Evolutionary conservation across 2,888 invertebrate species (phyloP).

Genomic region (Stegana nigrithorax): DNA sequence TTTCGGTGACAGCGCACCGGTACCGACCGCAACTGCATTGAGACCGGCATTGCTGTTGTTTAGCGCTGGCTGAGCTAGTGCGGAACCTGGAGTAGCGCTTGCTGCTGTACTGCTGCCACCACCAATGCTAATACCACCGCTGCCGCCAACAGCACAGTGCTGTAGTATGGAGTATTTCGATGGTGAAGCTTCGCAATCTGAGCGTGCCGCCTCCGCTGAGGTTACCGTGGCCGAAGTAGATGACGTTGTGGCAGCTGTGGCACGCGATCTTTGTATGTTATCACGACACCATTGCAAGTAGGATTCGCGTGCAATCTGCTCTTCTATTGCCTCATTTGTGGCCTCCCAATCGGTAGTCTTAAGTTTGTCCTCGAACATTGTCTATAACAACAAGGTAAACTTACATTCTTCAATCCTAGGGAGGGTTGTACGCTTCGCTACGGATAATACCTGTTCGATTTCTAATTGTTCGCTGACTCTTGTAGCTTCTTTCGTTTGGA

Average conservation of each 20-base stretch:
- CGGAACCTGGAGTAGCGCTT: slow-evolving; percentile 16
- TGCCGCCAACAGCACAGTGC: slow-evolving; percentile 31
- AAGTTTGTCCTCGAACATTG: slow-evolving; percentile 91
- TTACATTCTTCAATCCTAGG: background rate
- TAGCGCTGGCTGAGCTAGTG: slow-evolving; percentile 8
- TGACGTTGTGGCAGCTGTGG: slow-evolving; percentile 47
- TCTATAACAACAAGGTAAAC: slow-evolving; percentile 70
- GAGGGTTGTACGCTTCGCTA: background rate
- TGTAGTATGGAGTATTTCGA: slow-evolving; percentile 55
- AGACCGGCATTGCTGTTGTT: slow-evolving; percentile 21
- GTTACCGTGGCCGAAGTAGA: slow-evolving; percentile 62
- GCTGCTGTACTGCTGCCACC: slow-evolving; percentile 28
- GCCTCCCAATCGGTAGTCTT: slow-evolving; percentile 92
- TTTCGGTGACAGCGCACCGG: slow-evolving; percentile 24
- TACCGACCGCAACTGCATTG: slow-evolving; percentile 7
- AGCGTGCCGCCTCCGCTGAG: slow-evolving; percentile 59
- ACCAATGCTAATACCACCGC: slow-evolving; percentile 29
- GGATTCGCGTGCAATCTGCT: slow-evolving; percentile 87
- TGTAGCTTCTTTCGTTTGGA: slow-evolving; percentile 80
- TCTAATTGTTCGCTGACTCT: slow-evolving; percentile 82
- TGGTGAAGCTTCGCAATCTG: slow-evolving; percentile 62
- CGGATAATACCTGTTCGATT: slow-evolving; percentile 79
- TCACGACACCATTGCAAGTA: slow-evolving; percentile 84
- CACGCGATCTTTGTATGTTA: slow-evolving; percentile 71
- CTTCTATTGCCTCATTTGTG: slow-evolving; percentile 89